phyloP scores from a whole-genome alignment of 2,113 vertebrate species.

The Eptesicus fuscus region DNA sequence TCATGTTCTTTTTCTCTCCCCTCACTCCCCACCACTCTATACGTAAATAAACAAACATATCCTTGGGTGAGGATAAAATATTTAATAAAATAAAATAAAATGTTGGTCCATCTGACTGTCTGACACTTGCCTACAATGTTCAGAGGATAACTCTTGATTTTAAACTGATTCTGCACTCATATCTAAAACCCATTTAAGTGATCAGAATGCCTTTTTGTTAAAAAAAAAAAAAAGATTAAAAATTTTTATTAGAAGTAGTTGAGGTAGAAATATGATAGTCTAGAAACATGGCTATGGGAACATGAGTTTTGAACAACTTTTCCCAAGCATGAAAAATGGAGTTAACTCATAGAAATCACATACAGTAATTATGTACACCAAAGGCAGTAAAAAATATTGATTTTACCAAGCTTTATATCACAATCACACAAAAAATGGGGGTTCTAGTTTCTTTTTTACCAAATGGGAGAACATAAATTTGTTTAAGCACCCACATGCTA shows the following conservation, averaged over 20 bases:
- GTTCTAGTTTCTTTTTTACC: neutral
- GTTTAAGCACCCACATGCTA: neutral
- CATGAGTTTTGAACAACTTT: neutral
- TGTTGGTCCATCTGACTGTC: neutral
- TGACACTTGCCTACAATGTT: neutral
- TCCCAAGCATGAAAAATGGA: neutral
- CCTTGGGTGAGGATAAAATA: neutral
- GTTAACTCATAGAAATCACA: neutral
- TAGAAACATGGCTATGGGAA: neutral
- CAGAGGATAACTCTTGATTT: neutral
- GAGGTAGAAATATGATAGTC: neutral
- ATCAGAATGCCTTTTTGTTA: neutral
- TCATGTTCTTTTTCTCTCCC: neutral
- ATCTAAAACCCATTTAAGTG: neutral
- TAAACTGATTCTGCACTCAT: neutral
- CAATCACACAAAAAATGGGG: neutral
- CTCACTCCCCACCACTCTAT: neutral
- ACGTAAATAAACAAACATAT: neutral
- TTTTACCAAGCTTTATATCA: neutral
- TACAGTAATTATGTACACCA: neutral
- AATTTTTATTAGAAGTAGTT: neutral
- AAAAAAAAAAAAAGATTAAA: neutral
- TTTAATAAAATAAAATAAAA: neutral
- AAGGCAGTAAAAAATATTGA: neutral
- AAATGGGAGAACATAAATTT: neutral